Conservation (phyloP, 2,888 invertebrate species). For the Agrilus mali region DNA sequence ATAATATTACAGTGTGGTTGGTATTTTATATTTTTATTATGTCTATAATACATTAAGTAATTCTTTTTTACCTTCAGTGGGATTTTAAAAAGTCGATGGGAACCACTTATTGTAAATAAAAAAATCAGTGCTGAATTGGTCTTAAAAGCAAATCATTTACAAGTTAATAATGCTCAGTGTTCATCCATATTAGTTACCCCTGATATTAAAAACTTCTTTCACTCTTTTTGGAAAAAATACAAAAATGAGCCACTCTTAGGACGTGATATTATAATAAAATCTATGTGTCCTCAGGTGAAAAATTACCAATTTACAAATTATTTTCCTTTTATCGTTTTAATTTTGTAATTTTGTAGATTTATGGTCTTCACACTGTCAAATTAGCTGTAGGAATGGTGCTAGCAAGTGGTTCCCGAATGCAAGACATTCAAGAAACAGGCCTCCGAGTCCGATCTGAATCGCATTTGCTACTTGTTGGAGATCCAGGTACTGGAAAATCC, state of each 20-base stretch:
- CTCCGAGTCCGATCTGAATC: conserved; percentile 57
- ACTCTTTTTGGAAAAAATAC: conserved; percentile 58
- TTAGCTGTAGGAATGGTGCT: conserved; percentile 62
- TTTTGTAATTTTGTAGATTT: conserved; percentile 45
- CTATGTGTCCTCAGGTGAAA: conserved; percentile 70
- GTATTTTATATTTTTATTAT: conserved; percentile 8
- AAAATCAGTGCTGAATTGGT: conserved; percentile 58
- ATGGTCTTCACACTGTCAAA: conserved; percentile 79
- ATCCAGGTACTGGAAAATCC: conserved; percentile 83
- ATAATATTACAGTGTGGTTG: conserved; percentile 74
- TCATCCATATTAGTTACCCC: conserved; percentile 41
- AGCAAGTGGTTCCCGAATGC: conserved; percentile 33
- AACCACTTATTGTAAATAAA: conserved; percentile 42
- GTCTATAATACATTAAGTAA: background rate
- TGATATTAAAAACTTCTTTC: conserved; percentile 57
- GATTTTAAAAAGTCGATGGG: conserved; percentile 62
- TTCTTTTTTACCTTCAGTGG: conserved; percentile 45
- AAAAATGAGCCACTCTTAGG: conserved; percentile 51
- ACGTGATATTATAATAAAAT: conserved; percentile 63
- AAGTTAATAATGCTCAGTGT: conserved; percentile 44
- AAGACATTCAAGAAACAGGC: conserved; percentile 30
- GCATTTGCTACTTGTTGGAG: conserved; percentile 77
- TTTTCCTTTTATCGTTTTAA: background rate
- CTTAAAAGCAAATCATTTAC: conserved; percentile 57
- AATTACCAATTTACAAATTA: conserved; percentile 1